A percentile compares a stretch with the other conserved stretches of the same genome.
phyloP scores from a whole-genome alignment of 1,140 invertebrate species.

The Scaptodrosophila lebanonensis region DNA sequence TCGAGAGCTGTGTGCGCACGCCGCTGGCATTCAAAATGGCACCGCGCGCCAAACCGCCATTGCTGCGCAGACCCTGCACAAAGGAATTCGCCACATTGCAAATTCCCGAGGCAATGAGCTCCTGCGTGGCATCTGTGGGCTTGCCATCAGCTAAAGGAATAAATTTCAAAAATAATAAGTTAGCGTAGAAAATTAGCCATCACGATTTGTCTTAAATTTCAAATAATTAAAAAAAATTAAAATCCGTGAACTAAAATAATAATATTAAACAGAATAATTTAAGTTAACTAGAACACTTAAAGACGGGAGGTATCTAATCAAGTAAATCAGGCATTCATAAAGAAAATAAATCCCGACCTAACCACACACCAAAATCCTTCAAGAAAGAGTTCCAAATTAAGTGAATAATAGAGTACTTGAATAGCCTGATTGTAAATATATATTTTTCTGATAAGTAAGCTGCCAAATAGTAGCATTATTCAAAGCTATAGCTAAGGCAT shows the following conservation, averaged over 20 bases:
- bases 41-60: conserved; percentile 88
- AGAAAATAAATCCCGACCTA: too few species aligned
- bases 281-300: background rate
- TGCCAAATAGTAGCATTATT: too few species aligned
- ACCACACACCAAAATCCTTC: too few species aligned
- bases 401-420: too few species aligned
- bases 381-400: too few species aligned
- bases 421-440: too few species aligned
- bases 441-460: too few species aligned
- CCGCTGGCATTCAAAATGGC: conserved; percentile 94
- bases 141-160: conserved; percentile 82
- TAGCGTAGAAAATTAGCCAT: background rate
- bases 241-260: background rate
- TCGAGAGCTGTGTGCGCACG: conserved; percentile 90
- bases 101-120: conserved; percentile 88
- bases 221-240: background rate
- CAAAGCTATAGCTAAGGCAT: too few species aligned
- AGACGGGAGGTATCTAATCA: too few species aligned
- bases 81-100: conserved; percentile 93
- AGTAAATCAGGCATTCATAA: too few species aligned
- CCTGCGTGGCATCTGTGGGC: conserved; percentile 89
- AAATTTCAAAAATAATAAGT: background rate
- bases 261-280: background rate
- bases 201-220: too few species aligned
- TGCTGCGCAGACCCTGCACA: conserved; percentile 90